Evolutionary conservation across 2,888 invertebrate genomes (phyloP), one percentile per base, ranked within the genome.

Genomic region (Rhorus exstirpatorius): DNA sequence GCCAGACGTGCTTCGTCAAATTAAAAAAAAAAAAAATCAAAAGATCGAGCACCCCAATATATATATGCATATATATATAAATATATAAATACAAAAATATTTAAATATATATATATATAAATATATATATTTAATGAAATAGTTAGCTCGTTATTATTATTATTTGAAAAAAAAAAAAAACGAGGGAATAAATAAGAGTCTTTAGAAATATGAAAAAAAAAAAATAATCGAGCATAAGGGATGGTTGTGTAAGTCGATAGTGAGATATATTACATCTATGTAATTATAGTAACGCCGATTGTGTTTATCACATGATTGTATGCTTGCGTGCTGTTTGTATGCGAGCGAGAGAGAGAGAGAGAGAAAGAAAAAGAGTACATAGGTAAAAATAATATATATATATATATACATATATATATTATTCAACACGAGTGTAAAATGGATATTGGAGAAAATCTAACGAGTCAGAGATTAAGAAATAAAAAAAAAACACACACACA

Each of bases 251-350:
- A 72, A 63, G 65, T 81, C 67, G 55, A 76, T 77, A 78, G 68
- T 72, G 70, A 35, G 70, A 81, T 60, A 70, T 51, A 75, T 53
- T 72, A 61, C 19, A 53, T 76, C 44, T 55, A 51, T 67, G 49
- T 80, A 77, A 83, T 80, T 76, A 76, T 77, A 76, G 53, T 65
- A 63, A 79, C 65, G 75, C 80, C 82, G 79, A 77, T 83, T 79
- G 77, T 84, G 82, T 80, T 80, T 83, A 82, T 79, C 82, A 70
- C 74, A 78, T 53, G 53, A 74, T 79, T 78, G 78, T 46, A 78
- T 74, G 81, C 74, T 82, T 75, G 74, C 63, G 78, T 74, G 78
- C 70, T 78, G 78, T 72, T 60, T 38, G 55, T 63, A 41, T 81
- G 68, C 68, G 63, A 61, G 61, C 46, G 67, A 71, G 35, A 58